Evolutionary conservation across 2,888 invertebrate species (phyloP), one percentile per base, ranked within the genome.

Genomic region (Lissonota sp.): DNA sequence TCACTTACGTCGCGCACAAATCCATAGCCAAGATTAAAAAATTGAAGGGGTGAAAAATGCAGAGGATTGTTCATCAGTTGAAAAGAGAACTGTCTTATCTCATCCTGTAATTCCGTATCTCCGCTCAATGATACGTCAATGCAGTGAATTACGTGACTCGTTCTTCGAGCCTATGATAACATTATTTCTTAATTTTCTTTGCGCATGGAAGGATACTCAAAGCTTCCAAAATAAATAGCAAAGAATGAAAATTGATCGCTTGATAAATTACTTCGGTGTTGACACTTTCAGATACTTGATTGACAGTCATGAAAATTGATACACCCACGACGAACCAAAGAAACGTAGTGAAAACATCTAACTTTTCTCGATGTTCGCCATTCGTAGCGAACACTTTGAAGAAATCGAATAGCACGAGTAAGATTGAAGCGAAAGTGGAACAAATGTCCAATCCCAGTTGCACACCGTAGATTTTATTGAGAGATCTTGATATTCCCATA

Each of bases 11-110:
- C 71, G 55, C 26, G 80, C 1, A 84, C 4, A 42, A 82, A 79
- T 8, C 42, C 5, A 42, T 76, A 72, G 44, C 83, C 82, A 12
- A 85, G 71, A 16, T 66, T 42, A 46, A 83, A 63, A n/a, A 85
- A 77, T 57, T 80, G 82, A 60, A 44, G 74, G 0, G 83, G 81
- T 39, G 66, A 73, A 14, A 85, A 83, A 7, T 12, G 14, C 10
- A 85, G 16, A 53, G 79, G 82, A 79, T 85, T 79, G n/a, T 82
- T 79, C 53, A 73, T 51, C 57, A 84, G 55, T 60, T 84, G 84
- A 1, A 82, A 42, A 8, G 70, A 70, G 16, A 82, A 83, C 26
- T 82, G 82, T 16, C 73, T 39, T 26, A 84, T 78, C 74, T 83
- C 74, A 14, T 71, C 16, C 14, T 6, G 39, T 42, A 74, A 67